Percentiles rank a stretch among this genome's conserved stretches.
Evolutionary conservation across 2,797 vertebrate species (phyloP).

Genomic region (Pipistrellus nathusii): DNA sequence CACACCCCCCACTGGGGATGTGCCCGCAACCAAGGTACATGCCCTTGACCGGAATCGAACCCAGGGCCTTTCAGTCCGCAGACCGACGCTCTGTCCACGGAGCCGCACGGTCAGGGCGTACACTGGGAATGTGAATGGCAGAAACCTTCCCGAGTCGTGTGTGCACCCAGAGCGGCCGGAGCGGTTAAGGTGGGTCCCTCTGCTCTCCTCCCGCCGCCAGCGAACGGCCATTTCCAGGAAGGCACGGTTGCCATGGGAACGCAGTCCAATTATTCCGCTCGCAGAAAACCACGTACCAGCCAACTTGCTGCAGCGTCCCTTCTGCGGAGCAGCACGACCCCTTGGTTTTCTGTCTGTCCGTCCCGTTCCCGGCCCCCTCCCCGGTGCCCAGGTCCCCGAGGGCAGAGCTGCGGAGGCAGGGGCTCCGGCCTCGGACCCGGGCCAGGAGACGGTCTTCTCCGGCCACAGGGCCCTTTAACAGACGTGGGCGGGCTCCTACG

Average conservation of each 20-base stretch:
- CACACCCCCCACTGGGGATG: no score
- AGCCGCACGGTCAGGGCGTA: no score
- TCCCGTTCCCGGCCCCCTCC: background rate
- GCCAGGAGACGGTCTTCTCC: accelerated
- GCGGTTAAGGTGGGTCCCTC: background rate
- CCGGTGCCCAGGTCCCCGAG: background rate
- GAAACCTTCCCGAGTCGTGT: no score
- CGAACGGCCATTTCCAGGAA: slow-evolving; percentile 45
- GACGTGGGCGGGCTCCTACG: accelerated
- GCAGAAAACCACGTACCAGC: slow-evolving; percentile 62
- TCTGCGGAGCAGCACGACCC: background rate
- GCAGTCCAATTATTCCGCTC: slow-evolving; percentile 55
- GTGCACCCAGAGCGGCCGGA: no score
- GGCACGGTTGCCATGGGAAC: slow-evolving; percentile 74
- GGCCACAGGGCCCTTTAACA: background rate
- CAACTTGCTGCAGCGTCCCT: slow-evolving; percentile 49
- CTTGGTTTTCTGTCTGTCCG: background rate
- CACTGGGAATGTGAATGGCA: accelerated
- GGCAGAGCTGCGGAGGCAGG: no score
- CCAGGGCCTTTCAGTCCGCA: no score
- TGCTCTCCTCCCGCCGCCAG: background rate
- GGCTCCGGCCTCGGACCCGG: background rate
- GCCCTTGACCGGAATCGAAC: no score
- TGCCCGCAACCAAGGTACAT: no score
- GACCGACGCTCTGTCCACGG: no score